These are phyloP conservation scores for Labeo catla DNA, from an alignment of 2,113 vertebrate species.

Conservation along the genomic window DNA sequence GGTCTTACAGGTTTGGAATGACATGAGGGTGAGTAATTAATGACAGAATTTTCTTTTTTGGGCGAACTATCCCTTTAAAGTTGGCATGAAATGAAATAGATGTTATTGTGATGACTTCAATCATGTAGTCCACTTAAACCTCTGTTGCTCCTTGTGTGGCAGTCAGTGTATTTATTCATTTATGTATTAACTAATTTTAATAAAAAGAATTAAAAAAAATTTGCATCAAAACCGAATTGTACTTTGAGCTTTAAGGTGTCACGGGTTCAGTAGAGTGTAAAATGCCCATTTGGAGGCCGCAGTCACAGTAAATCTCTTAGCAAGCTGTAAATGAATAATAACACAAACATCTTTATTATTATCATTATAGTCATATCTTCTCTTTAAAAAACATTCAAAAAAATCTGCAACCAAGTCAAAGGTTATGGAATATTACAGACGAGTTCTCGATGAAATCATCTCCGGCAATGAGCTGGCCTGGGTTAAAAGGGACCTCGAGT, in stretches of 20 bases:
- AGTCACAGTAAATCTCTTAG: conserved; percentile 27
- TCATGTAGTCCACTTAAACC: too few relatives aligned
- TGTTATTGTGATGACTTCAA: too few relatives aligned
- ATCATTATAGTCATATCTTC: conserved; percentile 51
- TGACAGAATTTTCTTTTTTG: too few relatives aligned
- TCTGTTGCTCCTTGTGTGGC: too few relatives aligned
- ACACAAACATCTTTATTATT: conserved; percentile 61
- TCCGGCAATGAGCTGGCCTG: conserved; percentile 32
- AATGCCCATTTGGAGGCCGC: background rate
- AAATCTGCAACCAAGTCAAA: conserved; percentile 40
- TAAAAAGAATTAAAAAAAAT: too few relatives aligned
- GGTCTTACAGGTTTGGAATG: too few relatives aligned
- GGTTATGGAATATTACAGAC: conserved; percentile 25
- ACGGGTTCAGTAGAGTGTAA: background rate
- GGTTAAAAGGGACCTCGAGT: conserved; percentile 20
- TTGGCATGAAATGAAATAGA: too few relatives aligned
- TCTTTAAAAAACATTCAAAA: conserved; percentile 52
- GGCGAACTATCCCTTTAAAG: too few relatives aligned
- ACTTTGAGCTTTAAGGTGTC: background rate
- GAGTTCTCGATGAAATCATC: conserved; percentile 29
- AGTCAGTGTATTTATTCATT: too few relatives aligned
- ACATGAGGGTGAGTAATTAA: too few relatives aligned
- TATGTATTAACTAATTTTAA: too few relatives aligned
- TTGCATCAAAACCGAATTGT: background rate
- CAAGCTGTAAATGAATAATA: conserved; percentile 51